Evolutionary conservation across 2,888 invertebrate genomes (phyloP), one percentile per base, ranked within the genome.

Genomic region (Synergus itoensis): DNA sequence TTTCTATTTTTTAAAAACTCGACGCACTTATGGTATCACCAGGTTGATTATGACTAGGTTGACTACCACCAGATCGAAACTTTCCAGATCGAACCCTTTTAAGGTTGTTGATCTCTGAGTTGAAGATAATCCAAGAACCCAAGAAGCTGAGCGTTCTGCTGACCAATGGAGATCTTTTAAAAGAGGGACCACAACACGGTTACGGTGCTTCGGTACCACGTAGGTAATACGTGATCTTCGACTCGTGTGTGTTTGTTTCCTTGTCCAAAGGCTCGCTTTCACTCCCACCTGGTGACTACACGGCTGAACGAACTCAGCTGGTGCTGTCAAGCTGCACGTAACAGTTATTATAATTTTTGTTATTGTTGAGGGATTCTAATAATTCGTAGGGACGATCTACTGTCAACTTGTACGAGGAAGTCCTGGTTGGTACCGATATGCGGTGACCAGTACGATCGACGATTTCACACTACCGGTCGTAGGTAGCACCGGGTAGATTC

Each of bases 401-500:
- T 1, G 11, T 60, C 3, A 9, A 43, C 45, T n/a, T 43, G 21
- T 21, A 21, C 18, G 16, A 43, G 45, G 21, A 45, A 45, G 36
- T 18, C n/a, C n/a, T 36, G 36, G 16, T 73, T 48, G 73, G 40
- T 53, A 76, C 76, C 41, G 21, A 62, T 53, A n/a, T 80, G 80
- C 78, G 78, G 82, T 84, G 84, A 83, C 81, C 84, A 81, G 80
- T 82, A 78, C 85, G 84, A 86, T 84, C 82, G 85, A 85, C 85
- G 84, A 84, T 84, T 86, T 82, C 85, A 87, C 84, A 87, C 88
- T 88, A 84, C 82, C 87, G 85, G 82, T 83, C 80, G 83, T 82
- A 76, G 84, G 86, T 86, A 86, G 86, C 87, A 86, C 84, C 86
- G 82, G 82, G 85, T 84, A 89, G 87, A 83, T 86, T 85, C 88